phyloP scores from a whole-genome alignment of 2,888 invertebrate genomes.

The Sinhomidia bicolor region DNA sequence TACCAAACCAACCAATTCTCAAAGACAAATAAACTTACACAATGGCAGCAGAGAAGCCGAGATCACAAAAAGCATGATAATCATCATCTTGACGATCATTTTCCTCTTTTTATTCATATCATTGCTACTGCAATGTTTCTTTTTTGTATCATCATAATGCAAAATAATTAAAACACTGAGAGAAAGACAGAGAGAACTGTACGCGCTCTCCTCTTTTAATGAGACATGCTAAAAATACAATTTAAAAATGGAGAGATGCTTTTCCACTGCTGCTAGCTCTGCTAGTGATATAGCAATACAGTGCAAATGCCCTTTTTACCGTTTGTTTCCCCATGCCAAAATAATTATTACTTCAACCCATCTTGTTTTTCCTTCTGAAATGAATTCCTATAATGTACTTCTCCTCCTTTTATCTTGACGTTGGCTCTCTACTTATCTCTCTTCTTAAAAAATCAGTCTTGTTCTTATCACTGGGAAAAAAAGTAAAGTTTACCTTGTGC shows the following conservation, averaged over 20 bases:
- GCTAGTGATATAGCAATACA: background rate
- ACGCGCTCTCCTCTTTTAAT: slow-evolving; percentile 25
- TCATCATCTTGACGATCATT: slow-evolving; percentile 30
- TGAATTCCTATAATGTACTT: background rate
- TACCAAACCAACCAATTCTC: too few species aligned
- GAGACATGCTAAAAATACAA: slow-evolving; percentile 67
- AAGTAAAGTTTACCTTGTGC: slow-evolving; percentile 42
- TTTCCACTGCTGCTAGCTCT: background rate
- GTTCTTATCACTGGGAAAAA: slow-evolving; percentile 7
- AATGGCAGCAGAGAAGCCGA: background rate
- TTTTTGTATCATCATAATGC: slow-evolving; percentile 54
- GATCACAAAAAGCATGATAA: background rate
- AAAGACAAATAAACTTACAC: too few species aligned
- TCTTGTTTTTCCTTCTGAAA: slow-evolving; percentile 44
- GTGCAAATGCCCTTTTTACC: slow-evolving; percentile 20
- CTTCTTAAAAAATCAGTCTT: background rate
- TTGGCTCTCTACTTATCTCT: background rate
- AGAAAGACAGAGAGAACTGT: background rate
- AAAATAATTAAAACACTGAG: slow-evolving; percentile 62
- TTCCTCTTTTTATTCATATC: slow-evolving; percentile 33
- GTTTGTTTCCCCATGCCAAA: slow-evolving; percentile 60
- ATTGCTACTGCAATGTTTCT: background rate
- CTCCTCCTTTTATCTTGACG: slow-evolving; percentile 25
- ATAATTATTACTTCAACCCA: slow-evolving; percentile 67
- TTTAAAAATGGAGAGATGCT: slow-evolving; percentile 29